Base-by-base conservation (phyloP, 2,113 vertebrate species). In the Colinus virginianus region DNA sequence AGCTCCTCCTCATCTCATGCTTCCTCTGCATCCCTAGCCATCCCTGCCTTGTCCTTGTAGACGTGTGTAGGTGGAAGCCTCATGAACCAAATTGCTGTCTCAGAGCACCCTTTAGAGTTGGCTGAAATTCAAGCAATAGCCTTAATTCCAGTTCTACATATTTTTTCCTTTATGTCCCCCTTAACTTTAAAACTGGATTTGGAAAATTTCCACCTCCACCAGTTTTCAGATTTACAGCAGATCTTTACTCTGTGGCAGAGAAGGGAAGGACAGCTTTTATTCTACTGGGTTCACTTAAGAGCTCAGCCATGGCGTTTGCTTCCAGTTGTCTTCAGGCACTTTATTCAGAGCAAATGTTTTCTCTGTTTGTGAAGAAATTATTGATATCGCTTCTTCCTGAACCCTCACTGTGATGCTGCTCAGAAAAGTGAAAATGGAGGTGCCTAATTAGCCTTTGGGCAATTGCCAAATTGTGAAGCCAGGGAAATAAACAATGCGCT, bases 361-460 rank as follows among this genome's bases (percentile, higher is more conserved):
- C 63, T 75, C 43, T 86, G 21, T 86, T 93, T 95, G 69, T 71
- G 69, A 95, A 90, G 75, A 87, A 93, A 71, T 93, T 79, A 91
- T 42, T 78, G 66, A 67, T 94, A 82, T 15, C 94, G 40, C 43
- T 94, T 90, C 61, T 93, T 86, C 49, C 69, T 84, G 85, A 75
- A 45, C 87, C 36, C 76, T 93, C 56, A 74, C 83, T 85, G 59
- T 1, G n/a, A 68, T 46, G 72, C 81, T 79, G 6, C 46, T 82
- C 72, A 68, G 55, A 61, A 40, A 74, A 86, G n/a, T 84, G 81
- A 94, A 92, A 95, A 90, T 9, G 40, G 53, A 94, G 80, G 62
- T 83, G 66, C 82, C 84, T 96, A 92, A 96, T 96, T 95, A 96
- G 86, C 26, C 86, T 45, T 91, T 86, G 71, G 78, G 51, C 42